These are phyloP conservation scores for Thunnus thynnus DNA, from an alignment of 2,113 vertebrate genomes.

Conservation along the genomic window DNA sequence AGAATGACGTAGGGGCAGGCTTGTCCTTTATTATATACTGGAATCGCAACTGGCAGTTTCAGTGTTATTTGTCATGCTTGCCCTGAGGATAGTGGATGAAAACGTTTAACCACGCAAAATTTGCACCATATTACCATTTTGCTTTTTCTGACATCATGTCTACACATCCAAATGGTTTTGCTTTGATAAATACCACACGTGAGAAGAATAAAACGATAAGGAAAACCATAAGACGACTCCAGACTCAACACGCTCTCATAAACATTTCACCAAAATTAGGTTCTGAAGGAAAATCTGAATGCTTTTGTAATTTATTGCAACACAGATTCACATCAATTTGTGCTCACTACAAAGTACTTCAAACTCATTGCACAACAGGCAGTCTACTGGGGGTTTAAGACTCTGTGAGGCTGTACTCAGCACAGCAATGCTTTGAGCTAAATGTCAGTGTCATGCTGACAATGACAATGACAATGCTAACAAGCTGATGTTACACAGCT, in stretches of 20 bases:
- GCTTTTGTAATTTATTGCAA: constrained; percentile 30
- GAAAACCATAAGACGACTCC: constrained; percentile 26
- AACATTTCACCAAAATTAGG: constrained; percentile 48
- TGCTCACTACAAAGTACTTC: constrained; percentile 28
- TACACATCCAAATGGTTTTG: constrained; percentile 43
- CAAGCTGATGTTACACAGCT: no score
- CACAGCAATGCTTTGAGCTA: no score
- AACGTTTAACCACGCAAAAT: constrained; percentile 46
- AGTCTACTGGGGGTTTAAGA: no score
- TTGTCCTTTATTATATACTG: constrained; percentile 36
- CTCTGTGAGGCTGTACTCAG: no score
- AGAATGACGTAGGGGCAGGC: constrained; percentile 19
- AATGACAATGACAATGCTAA: no score
- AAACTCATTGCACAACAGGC: constrained; percentile 17
- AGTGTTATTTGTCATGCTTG: constrained; percentile 23
- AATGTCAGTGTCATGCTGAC: no score
- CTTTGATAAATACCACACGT: constrained; percentile 44
- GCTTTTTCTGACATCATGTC: constrained; percentile 62
- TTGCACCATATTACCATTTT: constrained; percentile 45
- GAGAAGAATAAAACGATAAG: constrained; percentile 26
- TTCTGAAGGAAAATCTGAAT: constrained; percentile 43
- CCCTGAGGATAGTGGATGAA: constrained; percentile 34
- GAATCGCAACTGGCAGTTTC: constrained; percentile 36
- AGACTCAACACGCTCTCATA: constrained; percentile 35
- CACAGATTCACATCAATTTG: constrained; percentile 36